phyloP scores from a whole-genome alignment of 2,113 vertebrate species.

The Clarias macrocephalus region DNA sequence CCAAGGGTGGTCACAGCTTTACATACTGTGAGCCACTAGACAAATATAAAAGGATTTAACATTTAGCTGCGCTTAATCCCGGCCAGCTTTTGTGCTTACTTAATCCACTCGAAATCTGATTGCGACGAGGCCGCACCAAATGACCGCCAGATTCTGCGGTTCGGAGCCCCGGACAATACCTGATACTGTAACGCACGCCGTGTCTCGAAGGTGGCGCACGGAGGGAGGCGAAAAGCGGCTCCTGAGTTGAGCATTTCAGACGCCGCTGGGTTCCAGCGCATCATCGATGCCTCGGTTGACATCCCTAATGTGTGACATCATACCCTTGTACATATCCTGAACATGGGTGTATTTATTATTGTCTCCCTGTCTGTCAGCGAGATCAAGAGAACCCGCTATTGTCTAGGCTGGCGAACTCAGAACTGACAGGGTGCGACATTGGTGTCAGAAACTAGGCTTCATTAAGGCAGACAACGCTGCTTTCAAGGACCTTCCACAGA shows the following conservation, averaged over 20 bases:
- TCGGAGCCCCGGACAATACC: constrained; percentile 18
- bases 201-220: not conserved
- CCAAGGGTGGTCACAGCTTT: constrained; percentile 73
- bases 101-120: constrained; percentile 76
- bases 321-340: not conserved
- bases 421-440: constrained; percentile 39
- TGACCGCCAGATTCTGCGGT: constrained; percentile 57
- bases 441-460: constrained; percentile 49
- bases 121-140: constrained; percentile 66
- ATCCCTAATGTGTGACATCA: constrained; percentile 10
- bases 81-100: constrained; percentile 70
- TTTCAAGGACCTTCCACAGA: constrained; percentile 59
- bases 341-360: constrained; percentile 14
- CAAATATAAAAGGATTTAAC: constrained; percentile 77
- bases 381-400: constrained; percentile 24
- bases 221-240: not conserved
- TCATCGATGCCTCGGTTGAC: not conserved
- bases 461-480: constrained; percentile 52
- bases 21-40: constrained; percentile 78
- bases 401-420: constrained; percentile 34
- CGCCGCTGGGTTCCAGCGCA: not conserved
- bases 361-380: constrained; percentile 18
- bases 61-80: constrained; percentile 76
- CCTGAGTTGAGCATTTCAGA: not conserved
- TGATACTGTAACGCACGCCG: constrained; percentile 10